phyloP scores from a whole-genome alignment of 2,888 invertebrate genomes.

The Antheraea yamamai region DNA sequence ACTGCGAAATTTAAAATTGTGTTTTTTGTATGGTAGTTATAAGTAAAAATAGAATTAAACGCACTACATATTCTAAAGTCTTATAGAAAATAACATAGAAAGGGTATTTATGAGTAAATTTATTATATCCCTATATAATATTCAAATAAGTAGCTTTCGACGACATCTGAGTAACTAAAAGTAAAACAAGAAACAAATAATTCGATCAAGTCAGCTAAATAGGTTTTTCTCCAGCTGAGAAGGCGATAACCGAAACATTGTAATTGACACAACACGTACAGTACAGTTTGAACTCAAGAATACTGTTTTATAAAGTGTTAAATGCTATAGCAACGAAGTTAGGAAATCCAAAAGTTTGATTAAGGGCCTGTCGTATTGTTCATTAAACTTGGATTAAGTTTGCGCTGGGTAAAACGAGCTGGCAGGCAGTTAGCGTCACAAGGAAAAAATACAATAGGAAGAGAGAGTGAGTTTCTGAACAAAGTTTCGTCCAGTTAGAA shows the following conservation, averaged over 20 bases:
- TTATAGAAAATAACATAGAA: background rate
- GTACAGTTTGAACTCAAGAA: conserved; percentile 37
- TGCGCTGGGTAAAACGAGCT: conserved; percentile 80
- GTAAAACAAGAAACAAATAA: conserved; percentile 77
- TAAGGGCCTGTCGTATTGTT: conserved; percentile 83
- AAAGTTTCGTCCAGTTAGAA: conserved; percentile 54
- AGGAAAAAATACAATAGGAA: conserved; percentile 64
- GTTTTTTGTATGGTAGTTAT: conserved; percentile 33
- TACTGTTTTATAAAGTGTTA: conserved; percentile 37
- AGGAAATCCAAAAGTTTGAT: conserved; percentile 79
- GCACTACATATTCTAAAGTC: conserved; percentile 15
- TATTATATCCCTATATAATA: conserved; percentile 9
- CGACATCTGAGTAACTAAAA: conserved; percentile 38
- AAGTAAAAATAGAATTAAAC: conserved; percentile 24
- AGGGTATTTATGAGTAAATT: background rate
- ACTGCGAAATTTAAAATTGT: conserved; percentile 55
- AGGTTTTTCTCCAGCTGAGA: conserved; percentile 69
- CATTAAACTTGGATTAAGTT: conserved; percentile 83
- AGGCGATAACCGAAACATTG: conserved; percentile 36
- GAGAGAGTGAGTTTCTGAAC: conserved; percentile 54
- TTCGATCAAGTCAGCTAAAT: conserved; percentile 77
- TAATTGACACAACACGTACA: conserved; percentile 31
- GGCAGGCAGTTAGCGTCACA: conserved; percentile 79
- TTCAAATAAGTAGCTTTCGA: conserved; percentile 18
- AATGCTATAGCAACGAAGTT: conserved; percentile 43